These are phyloP conservation scores for Chymomyza fuscimana DNA, from an alignment of 2,888 invertebrate species.

Conservation along the genomic window DNA sequence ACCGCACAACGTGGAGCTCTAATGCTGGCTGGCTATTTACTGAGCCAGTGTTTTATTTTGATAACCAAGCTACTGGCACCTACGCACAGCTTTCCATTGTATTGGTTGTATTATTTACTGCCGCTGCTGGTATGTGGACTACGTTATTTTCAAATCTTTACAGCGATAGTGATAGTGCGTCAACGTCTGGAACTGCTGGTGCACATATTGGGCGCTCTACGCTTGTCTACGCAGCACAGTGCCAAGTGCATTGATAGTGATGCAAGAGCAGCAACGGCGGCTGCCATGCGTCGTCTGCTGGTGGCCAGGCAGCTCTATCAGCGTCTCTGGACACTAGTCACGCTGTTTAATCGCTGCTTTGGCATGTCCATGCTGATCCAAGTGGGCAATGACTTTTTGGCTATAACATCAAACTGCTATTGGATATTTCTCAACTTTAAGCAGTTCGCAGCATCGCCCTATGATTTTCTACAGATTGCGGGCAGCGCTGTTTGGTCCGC, in stretches of 20 bases:
- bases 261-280: conserved; percentile 11
- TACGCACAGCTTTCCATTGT: conserved; percentile 42
- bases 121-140: conserved; percentile 69
- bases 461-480: conserved; percentile 62
- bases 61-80: conserved; percentile 41
- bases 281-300: conserved; percentile 56
- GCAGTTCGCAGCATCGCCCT: conserved; percentile 51
- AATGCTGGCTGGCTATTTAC: conserved; percentile 59
- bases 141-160: conserved; percentile 76
- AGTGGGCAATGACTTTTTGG: conserved; percentile 77
- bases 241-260: conserved; percentile 1
- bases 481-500: conserved; percentile 70
- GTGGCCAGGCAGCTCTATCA: conserved; percentile 74
- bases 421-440: conserved; percentile 77
- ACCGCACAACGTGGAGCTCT: conserved; percentile 36
- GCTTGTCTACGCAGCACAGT: conserved; percentile 23
- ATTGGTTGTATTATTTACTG: conserved; percentile 70
- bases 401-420: conserved; percentile 77
- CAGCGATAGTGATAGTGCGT: conserved; percentile 62
- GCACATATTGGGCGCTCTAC: conserved; percentile 51
- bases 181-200: conserved; percentile 68
- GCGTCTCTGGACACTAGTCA: conserved; percentile 71
- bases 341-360: conserved; percentile 68
- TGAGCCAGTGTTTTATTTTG: conserved; percentile 61
- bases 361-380: conserved; percentile 76